A percentile compares a stretch with the other conserved stretches of the same genome.
Evolutionary conservation across 2,797 vertebrate genomes (phyloP).

Genomic region (Podarcis lilfordi): DNA sequence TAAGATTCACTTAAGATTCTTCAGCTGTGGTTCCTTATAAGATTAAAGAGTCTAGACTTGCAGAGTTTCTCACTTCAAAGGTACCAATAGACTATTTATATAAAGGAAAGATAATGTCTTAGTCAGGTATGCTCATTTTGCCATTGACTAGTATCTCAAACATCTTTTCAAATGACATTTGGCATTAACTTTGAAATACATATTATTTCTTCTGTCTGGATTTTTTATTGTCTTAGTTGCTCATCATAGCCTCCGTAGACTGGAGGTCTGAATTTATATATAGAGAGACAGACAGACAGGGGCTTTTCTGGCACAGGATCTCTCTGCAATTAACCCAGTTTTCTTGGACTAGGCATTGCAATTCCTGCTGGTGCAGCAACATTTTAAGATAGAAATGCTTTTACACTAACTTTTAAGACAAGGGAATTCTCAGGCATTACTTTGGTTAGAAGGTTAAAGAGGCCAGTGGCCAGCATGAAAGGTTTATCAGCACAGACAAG

Average conservation of each 20-base stretch:
- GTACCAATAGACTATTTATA: not conserved
- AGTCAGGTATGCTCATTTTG: not conserved
- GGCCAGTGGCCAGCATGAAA: constrained; percentile 10
- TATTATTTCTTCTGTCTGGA: not conserved
- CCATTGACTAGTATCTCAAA: not conserved
- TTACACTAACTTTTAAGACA: not conserved
- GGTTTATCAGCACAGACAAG: not conserved
- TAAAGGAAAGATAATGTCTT: not conserved
- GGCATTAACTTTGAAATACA: not conserved
- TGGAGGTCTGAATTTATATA: too few relatives aligned
- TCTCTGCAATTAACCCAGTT: not conserved
- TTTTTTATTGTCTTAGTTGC: not conserved
- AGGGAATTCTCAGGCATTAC: not conserved
- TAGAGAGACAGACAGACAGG: too few relatives aligned
- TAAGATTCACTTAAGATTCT: not conserved
- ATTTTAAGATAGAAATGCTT: constrained; percentile 9
- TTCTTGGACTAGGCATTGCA: not conserved
- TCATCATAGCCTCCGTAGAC: not conserved
- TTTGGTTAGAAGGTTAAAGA: constrained; percentile 30
- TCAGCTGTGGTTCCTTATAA: not conserved
- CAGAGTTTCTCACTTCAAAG: not conserved
- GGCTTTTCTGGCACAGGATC: not conserved
- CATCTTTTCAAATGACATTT: not conserved
- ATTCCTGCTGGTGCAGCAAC: not conserved
- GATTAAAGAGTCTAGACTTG: not conserved